These are phyloP conservation scores for Kryptolebias marmoratus DNA, from an alignment of 2,113 vertebrate species.

Conservation along the genomic window DNA sequence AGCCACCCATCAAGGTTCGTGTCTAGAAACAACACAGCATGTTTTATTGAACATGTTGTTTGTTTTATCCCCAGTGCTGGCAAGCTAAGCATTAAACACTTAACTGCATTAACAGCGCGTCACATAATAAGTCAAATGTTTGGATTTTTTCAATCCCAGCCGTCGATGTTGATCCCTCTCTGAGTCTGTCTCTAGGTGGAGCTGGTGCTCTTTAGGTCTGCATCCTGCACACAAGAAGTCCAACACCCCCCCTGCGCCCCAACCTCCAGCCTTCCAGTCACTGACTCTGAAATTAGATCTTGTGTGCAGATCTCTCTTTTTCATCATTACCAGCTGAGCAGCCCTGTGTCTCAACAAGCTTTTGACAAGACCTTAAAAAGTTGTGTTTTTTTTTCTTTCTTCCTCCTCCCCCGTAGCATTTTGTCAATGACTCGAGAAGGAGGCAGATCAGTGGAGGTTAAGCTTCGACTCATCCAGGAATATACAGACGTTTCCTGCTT, in stretches of 20 bases:
- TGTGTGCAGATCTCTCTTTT: constrained; percentile 57
- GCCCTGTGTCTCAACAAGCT: constrained; percentile 49
- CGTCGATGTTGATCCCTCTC: background rate
- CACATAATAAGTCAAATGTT: too few relatives aligned
- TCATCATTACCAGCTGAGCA: constrained; percentile 42
- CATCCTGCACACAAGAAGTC: constrained; percentile 14
- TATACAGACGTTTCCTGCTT: background rate
- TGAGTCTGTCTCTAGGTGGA: constrained; percentile 55
- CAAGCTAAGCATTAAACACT: too few relatives aligned
- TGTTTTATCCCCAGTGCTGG: too few relatives aligned
- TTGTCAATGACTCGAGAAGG: constrained; percentile 25
- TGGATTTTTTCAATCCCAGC: background rate
- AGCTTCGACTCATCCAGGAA: constrained; percentile 2
- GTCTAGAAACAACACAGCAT: too few relatives aligned
- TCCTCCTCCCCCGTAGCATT: constrained; percentile 19
- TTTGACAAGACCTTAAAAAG: constrained; percentile 46
- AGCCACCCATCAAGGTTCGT: too few relatives aligned
- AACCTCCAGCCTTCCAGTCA: constrained; percentile 44
- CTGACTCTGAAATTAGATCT: constrained; percentile 51
- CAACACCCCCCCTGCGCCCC: background rate
- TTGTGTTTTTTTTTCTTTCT: constrained; percentile 1
- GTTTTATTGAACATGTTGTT: too few relatives aligned
- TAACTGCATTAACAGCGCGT: too few relatives aligned
- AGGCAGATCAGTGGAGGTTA: constrained; percentile 10
- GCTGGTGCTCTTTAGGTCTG: constrained; percentile 54